phyloP scores from a whole-genome alignment of 2,113 vertebrate genomes.

The Saccopteryx bilineata region DNA sequence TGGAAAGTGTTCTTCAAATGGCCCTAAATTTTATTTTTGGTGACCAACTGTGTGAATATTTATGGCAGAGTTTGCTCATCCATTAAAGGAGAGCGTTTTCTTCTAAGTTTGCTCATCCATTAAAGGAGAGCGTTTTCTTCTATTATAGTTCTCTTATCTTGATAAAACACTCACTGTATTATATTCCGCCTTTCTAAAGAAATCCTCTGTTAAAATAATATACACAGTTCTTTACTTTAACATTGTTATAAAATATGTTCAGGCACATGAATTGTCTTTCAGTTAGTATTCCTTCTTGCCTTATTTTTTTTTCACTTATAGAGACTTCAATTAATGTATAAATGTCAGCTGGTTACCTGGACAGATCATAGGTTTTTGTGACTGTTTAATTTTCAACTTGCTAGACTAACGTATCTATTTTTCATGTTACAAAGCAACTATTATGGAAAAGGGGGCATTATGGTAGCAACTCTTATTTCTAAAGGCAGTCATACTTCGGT shows the following conservation, averaged over 20 bases:
- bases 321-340: conserved; percentile 49
- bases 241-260: conserved; percentile 65
- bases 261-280: conserved; percentile 66
- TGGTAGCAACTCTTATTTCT: background rate
- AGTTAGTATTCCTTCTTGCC: conserved; percentile 70
- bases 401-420: background rate
- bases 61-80: conserved; percentile 70
- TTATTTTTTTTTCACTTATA: conserved; percentile 75
- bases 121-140: conserved; percentile 78
- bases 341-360: background rate
- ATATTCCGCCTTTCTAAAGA: conserved; percentile 66
- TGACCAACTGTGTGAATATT: conserved; percentile 74
- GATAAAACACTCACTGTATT: conserved; percentile 59
- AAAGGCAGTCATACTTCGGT: background rate
- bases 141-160: conserved; percentile 60
- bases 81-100: conserved; percentile 71
- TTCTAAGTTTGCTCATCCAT: conserved; percentile 61
- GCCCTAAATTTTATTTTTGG: conserved; percentile 59
- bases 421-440: conserved; percentile 33
- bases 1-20: conserved; percentile 71
- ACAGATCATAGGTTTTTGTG: background rate
- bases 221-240: conserved; percentile 57
- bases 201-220: conserved; percentile 72
- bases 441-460: background rate
- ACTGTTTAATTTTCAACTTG: conserved; percentile 47